Evolutionary conservation across 2,888 invertebrate genomes (phyloP), one percentile per base, ranked within the genome.

Genomic region (Taenaris catops): DNA sequence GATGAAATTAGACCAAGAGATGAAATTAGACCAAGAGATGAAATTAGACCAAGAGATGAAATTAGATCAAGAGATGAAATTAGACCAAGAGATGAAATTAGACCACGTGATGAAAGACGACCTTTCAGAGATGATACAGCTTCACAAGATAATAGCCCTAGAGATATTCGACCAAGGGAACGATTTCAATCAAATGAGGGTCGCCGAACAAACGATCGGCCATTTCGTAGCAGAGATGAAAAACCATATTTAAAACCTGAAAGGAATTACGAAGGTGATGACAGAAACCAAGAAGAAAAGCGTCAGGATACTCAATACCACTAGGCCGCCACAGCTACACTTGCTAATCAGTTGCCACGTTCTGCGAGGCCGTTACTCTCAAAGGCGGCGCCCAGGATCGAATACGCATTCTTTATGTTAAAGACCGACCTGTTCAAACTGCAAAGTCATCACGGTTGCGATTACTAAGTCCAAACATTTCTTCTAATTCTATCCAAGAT

Each of bases 181-280:
- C 46, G 55, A 5, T 47, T 29, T 32, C 48, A 46, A 28, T 29
- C 51, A 10, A 47, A 46, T 26, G 58, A 60, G 39, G 54, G 49
- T 1, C 46, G 55, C 28, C 39, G 51, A 6, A 34, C 41, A 25
- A 74, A 65, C 7, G 76, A 71, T 4, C 54, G 64, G 4, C 70
- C 68, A 1, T 53, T 48, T n/a, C 66, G 65, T 47, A 60, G 53
- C 2, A 62, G 66, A 39, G 79, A 80, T 8, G 57, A 58, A 7
- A 68, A 71, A 40, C 74, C 81, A 14, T 55, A 50, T 40, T 46
- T 44, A 35, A 68, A 65, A 39, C 49, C 62, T 11, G 78, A 83
- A 44, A 71, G 66, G 53, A 63, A 64, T 34, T 56, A 63, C 9
- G 72, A 69, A 2, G 48, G 20, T 34, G 78, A 76, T 12, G 70